These are phyloP conservation scores for Nomada fucata DNA, from an alignment of 2,888 invertebrate genomes.

Conservation along the genomic window DNA sequence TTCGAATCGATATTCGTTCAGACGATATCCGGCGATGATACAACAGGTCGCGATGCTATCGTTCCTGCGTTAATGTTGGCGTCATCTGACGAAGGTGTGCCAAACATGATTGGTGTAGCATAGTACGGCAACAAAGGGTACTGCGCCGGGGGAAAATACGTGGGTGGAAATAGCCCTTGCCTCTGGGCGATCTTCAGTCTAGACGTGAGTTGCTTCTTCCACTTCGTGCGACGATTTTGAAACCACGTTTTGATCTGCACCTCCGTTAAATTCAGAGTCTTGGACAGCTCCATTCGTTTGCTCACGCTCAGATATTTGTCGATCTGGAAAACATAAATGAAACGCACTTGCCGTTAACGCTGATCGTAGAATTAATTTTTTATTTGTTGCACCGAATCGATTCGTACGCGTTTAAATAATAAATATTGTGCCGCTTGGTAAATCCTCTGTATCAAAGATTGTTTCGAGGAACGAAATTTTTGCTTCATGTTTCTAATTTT, in stretches of 20 bases:
- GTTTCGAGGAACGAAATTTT: no score
- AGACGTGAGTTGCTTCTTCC: slow-evolving; percentile 98
- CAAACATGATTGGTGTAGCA: slow-evolving; percentile 87
- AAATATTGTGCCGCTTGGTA: no score
- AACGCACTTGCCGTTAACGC: neutral
- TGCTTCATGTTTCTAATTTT: no score
- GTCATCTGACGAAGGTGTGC: slow-evolving; percentile 85
- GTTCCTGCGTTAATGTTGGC: slow-evolving; percentile 70
- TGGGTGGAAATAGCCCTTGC: slow-evolving; percentile 91
- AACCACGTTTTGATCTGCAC: slow-evolving; percentile 99
- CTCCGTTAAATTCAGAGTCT: slow-evolving; percentile 94
- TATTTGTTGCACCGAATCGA: no score
- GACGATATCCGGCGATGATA: slow-evolving; percentile 67
- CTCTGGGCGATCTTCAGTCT: slow-evolving; percentile 94
- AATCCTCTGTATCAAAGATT: no score
- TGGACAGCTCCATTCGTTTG: slow-evolving; percentile 96
- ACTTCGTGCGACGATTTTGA: slow-evolving; percentile 97
- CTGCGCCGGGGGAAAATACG: slow-evolving; percentile 88
- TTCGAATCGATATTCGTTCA: slow-evolving; percentile 54
- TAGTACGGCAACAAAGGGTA: slow-evolving; percentile 88
- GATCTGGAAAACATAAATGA: slow-evolving; percentile 84
- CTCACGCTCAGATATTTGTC: slow-evolving; percentile 98
- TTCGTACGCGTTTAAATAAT: no score
- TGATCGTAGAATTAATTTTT: no score
- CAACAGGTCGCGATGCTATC: slow-evolving; percentile 67